Percentiles rank a stretch among this genome's conserved stretches.
These are phyloP conservation scores for Frieseomelitta varia DNA, from an alignment of 1,140 invertebrate species.

Conservation along the genomic window DNA sequence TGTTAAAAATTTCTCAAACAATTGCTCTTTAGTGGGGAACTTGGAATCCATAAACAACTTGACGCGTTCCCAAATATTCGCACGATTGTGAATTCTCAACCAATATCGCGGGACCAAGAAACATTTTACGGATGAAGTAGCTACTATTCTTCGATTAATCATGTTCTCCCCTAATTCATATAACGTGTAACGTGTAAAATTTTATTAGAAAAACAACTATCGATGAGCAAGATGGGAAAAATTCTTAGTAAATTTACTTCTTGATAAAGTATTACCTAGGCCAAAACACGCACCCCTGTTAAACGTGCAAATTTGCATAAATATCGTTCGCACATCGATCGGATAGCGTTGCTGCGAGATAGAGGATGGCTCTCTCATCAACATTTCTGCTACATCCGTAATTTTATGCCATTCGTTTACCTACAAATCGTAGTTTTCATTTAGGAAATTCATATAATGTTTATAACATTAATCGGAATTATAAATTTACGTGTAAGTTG, in stretches of 20 bases:
- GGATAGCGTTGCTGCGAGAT: slow-evolving; percentile 65
- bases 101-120: slow-evolving; percentile 85
- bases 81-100: slow-evolving; percentile 84
- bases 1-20: slow-evolving; percentile 83
- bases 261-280: slow-evolving; percentile 62
- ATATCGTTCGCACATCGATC: slow-evolving; percentile 69
- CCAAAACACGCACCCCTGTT: slow-evolving; percentile 77
- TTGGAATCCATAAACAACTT: slow-evolving; percentile 84
- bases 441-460: no score
- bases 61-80: slow-evolving; percentile 85
- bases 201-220: neutral
- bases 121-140: slow-evolving; percentile 82
- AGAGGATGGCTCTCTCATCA: slow-evolving; percentile 71
- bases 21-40: slow-evolving; percentile 83
- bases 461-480: no score
- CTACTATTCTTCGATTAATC: slow-evolving; percentile 84
- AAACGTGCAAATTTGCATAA: slow-evolving; percentile 77
- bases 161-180: slow-evolving; percentile 84
- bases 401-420: slow-evolving; percentile 76
- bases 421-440: slow-evolving; percentile 33
- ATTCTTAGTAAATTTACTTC: neutral
- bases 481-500: neutral
- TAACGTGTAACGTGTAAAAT: slow-evolving; percentile 59
- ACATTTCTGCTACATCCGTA: slow-evolving; percentile 70
- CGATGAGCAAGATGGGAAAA: neutral